Evolutionary conservation across 2,113 vertebrate species (phyloP).

Genomic region (Alectura lathami): DNA sequence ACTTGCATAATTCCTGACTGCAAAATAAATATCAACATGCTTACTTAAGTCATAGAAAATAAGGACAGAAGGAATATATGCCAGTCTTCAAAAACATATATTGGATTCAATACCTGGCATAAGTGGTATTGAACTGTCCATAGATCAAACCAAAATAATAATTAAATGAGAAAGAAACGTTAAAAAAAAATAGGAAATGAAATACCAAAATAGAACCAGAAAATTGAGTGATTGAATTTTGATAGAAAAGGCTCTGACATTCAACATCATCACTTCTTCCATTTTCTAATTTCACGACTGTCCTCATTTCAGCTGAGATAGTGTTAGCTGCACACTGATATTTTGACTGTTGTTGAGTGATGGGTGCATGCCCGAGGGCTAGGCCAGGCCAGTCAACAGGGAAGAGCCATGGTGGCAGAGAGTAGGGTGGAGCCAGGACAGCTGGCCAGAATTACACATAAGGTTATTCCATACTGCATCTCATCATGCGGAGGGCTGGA

Average conservation of each 20-base stretch:
- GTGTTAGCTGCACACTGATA: no score
- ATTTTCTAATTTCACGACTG: neutral
- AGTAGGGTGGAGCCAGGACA: no score
- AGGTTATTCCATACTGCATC: no score
- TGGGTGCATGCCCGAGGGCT: no score
- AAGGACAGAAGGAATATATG: neutral
- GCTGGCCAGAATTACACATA: no score
- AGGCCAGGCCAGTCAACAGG: no score
- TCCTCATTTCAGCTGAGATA: no score
- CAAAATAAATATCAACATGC: neutral
- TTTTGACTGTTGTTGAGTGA: no score
- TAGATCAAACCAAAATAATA: neutral
- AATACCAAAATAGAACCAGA: neutral
- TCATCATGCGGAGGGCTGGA: no score
- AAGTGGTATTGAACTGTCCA: neutral
- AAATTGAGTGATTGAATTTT: neutral
- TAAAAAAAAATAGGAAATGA: neutral
- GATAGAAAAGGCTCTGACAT: neutral
- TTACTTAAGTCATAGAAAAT: neutral
- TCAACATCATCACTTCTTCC: fast-evolving
- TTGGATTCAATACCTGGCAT: neutral
- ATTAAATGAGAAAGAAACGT: neutral
- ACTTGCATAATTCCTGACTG: neutral
- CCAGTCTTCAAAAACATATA: neutral
- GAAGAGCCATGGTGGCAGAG: no score